Evolutionary conservation across 2,113 vertebrate genomes (phyloP).

Genomic region (Peromyscus maniculatus): DNA sequence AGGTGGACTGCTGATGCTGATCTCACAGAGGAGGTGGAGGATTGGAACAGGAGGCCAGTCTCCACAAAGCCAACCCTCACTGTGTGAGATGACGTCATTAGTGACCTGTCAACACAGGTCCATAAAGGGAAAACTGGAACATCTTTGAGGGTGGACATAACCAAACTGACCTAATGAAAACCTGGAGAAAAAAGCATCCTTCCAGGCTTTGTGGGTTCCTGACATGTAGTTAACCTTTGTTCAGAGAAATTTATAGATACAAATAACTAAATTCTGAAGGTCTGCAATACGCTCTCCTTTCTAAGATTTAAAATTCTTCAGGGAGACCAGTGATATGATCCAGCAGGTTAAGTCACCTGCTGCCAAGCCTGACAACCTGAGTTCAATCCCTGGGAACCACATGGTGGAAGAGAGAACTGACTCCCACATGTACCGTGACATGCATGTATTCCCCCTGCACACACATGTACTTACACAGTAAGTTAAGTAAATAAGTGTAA

Average conservation of each 20-base stretch:
- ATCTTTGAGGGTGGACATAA: neutral
- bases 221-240: neutral
- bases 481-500: neutral
- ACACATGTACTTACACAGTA: neutral
- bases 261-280: neutral
- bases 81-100: neutral
- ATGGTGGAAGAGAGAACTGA: neutral
- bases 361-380: neutral
- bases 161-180: neutral
- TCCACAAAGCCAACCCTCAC: neutral
- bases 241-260: neutral
- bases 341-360: neutral
- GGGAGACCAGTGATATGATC: neutral
- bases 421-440: neutral
- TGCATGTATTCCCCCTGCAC: neutral
- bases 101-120: neutral
- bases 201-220: conserved; percentile 5
- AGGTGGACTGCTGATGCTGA: neutral
- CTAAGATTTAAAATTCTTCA: neutral
- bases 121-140: rapidly evolving
- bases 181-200: neutral
- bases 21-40: neutral
- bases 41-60: neutral
- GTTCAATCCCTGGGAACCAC: neutral
- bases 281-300: conserved; percentile 6